Base-by-base conservation (phyloP, 2,888 invertebrate genomes). In the Epsilonema sp. region DNA sequence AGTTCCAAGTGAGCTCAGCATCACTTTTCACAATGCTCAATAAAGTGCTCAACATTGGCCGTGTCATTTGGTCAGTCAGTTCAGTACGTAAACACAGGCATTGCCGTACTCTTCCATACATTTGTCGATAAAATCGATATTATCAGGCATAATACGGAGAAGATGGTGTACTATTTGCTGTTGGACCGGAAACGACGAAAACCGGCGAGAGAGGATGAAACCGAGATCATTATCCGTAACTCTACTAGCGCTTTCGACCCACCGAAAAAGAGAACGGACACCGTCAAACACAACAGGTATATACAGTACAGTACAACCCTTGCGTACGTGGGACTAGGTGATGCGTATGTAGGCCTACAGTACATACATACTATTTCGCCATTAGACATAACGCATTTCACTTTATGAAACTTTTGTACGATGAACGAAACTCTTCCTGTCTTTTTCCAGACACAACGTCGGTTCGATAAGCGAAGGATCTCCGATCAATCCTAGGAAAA, bases 391-490 rank as follows among this genome's bases (percentile, higher is more conserved):
- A n/a, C n/a, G n/a, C n/a, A n/a, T n/a, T n/a, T n/a, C n/a, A n/a
- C n/a, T n/a, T n/a, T n/a, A n/a, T n/a, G n/a, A n/a, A n/a, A n/a
- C n/a, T n/a, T n/a, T n/a, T n/a, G n/a, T n/a, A n/a, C n/a, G n/a
- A n/a, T n/a, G n/a, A n/a, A n/a, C n/a, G n/a, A n/a, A n/a, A n/a
- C n/a, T n/a, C n/a, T n/a, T n/a, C n/a, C n/a, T n/a, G n/a, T n/a
- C n/a, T n/a, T 26, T 38, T 44, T 51, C 37, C 45, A 53, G 53
- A 48, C 54, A 78, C 54, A 82, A 83, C 62, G 83, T 85, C 62
- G 87, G 85, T 5, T 82, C 86, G 67, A 87, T 94, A 52, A 87
- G 89, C 61, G 92, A 92, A 66, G 94, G 92, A 0, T 94, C 92
- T 1, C 97, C 90, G 2, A 75, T 94, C 46, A 90, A 92, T n/a